Evolutionary conservation across 2,888 invertebrate species (phyloP).

Genomic region (Polietes domitor): DNA sequence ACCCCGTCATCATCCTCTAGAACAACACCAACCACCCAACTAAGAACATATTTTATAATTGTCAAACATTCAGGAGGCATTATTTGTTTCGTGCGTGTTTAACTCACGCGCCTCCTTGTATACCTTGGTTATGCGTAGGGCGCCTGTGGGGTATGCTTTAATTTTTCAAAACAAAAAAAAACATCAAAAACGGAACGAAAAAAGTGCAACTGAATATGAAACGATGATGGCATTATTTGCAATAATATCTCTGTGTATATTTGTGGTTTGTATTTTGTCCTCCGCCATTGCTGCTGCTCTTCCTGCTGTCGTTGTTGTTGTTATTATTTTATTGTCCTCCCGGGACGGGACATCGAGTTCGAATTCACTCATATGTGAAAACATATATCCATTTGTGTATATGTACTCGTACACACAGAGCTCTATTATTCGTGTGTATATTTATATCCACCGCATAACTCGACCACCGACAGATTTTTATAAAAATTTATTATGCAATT

Average conservation of each 20-base stretch:
- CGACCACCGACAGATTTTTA: conserved; percentile 16
- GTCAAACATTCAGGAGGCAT: conserved; percentile 9
- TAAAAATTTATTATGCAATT: conserved; percentile 57
- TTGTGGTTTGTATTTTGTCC: conserved; percentile 49
- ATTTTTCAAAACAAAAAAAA: conserved; percentile 11
- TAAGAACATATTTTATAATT: conserved; percentile 61
- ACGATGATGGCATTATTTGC: conserved; percentile 46
- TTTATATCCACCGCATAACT: conserved; percentile 32
- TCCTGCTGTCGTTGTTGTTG: conserved; percentile 19
- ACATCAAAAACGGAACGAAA: not conserved
- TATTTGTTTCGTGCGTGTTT: conserved; percentile 14
- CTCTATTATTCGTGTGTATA: too few species aligned
- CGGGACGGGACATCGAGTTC: conserved; percentile 4
- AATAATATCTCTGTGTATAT: conserved; percentile 43
- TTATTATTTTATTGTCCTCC: conserved; percentile 35
- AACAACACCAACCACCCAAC: conserved; percentile 19
- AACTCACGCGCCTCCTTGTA: conserved; percentile 20
- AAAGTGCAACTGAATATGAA: not conserved
- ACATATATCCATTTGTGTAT: not conserved
- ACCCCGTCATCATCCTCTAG: not conserved
- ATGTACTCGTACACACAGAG: not conserved
- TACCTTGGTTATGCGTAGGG: conserved; percentile 24
- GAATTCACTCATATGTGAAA: not conserved
- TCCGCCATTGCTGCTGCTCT: too few species aligned
- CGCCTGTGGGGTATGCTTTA: conserved; percentile 58